A percentile compares a stretch with the other conserved stretches of the same genome.
Evolutionary conservation across 2,888 invertebrate species (phyloP).

Genomic region (Alloscopus bannaensis): DNA sequence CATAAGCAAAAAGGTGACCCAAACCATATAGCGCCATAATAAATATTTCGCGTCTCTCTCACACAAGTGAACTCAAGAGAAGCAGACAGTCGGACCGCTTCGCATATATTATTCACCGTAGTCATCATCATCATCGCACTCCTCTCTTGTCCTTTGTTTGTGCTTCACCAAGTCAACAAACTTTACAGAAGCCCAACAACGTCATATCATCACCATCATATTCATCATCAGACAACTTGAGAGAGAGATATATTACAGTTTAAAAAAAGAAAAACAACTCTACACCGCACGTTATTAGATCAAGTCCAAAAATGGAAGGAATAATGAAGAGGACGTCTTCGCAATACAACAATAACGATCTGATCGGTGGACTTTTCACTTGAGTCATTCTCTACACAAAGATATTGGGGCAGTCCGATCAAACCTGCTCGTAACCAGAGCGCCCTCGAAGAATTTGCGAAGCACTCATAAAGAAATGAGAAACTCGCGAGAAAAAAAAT

Average conservation of each 20-base stretch:
- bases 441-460: too few relatives aligned
- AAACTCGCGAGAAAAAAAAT: too few relatives aligned
- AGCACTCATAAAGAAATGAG: too few relatives aligned
- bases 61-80: too few relatives aligned
- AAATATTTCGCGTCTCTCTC: neutral
- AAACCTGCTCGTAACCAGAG: too few relatives aligned
- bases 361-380: too few relatives aligned
- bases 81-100: slow-evolving; percentile 23
- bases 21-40: slow-evolving; percentile 6
- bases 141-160: slow-evolving; percentile 52
- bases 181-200: slow-evolving; percentile 47
- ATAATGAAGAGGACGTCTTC: slow-evolving; percentile 9
- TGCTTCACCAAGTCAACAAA: slow-evolving; percentile 56
- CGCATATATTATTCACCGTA: slow-evolving; percentile 33
- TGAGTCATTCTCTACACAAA: neutral
- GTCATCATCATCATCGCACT: slow-evolving; percentile 7
- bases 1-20: neutral
- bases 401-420: slow-evolving; percentile 3
- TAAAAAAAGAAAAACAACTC: slow-evolving; percentile 12
- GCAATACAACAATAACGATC: too few relatives aligned
- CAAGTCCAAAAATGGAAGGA: slow-evolving; percentile 3
- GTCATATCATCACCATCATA: neutral
- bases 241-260: slow-evolving; percentile 17
- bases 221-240: slow-evolving; percentile 9
- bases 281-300: too few relatives aligned